These are phyloP conservation scores for Agrotis puta DNA, from an alignment of 2,888 invertebrate genomes.

Conservation along the genomic window DNA sequence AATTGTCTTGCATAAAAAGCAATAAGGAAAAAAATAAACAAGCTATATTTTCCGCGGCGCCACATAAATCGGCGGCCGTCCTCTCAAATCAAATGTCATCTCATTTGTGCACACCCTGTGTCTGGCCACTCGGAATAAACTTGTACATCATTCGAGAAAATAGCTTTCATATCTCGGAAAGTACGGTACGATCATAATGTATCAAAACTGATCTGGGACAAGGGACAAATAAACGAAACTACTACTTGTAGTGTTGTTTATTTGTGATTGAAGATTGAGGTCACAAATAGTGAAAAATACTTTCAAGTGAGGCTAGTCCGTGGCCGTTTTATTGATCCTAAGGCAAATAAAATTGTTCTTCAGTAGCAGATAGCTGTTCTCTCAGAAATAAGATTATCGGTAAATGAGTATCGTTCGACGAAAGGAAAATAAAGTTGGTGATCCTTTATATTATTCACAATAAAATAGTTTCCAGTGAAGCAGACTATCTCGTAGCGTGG, in stretches of 20 bases:
- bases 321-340: neutral
- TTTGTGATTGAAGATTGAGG: neutral
- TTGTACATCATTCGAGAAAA: constrained; percentile 25
- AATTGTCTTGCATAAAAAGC: neutral
- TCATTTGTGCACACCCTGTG: neutral
- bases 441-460: no score
- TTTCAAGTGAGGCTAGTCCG: neutral
- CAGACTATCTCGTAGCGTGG: no score
- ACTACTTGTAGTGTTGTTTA: constrained; percentile 2
- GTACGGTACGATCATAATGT: constrained; percentile 10
- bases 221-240: constrained; percentile 8
- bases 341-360: no score
- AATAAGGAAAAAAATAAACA: constrained; percentile 10
- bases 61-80: neutral
- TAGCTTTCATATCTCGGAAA: constrained; percentile 38
- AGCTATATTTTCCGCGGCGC: constrained; percentile 9
- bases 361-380: no score
- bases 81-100: constrained; percentile 23
- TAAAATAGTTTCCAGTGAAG: no score
- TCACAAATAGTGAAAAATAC: neutral
- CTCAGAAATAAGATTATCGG: no score
- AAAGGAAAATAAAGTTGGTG: no score
- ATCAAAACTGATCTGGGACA: constrained; percentile 5
- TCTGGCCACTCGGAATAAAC: constrained; percentile 8
- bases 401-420: no score